Percentiles rank a stretch among this genome's conserved stretches.
These are phyloP conservation scores for Trichomycterus rosablanca DNA, from an alignment of 2,113 vertebrate genomes.

Conservation along the genomic window DNA sequence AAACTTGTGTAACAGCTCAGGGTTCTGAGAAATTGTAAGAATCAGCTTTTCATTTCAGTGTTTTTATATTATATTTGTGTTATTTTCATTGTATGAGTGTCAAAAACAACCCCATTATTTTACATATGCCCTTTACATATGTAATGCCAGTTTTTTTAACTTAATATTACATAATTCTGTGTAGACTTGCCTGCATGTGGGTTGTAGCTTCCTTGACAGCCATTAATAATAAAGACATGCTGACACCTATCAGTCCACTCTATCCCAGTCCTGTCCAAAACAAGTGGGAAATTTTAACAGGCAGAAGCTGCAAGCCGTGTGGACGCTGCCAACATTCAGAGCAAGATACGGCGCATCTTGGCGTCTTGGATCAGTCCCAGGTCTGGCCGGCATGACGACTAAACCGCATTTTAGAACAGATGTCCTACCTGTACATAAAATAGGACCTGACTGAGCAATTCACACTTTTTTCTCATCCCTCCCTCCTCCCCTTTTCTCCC, in stretches of 20 bases:
- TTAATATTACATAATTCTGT: neutral
- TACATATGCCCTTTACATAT: no score
- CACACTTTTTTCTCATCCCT: slow-evolving; percentile 27
- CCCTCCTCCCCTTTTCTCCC: slow-evolving; percentile 37
- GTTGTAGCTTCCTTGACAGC: slow-evolving; percentile 1
- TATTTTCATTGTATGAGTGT: no score
- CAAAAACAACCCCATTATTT: no score
- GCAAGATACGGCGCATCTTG: slow-evolving; percentile 18
- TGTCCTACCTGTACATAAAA: slow-evolving; percentile 47
- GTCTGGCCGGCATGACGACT: slow-evolving; percentile 14
- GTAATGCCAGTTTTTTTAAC: no score
- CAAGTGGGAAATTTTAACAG: slow-evolving; percentile 10
- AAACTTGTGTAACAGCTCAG: no score
- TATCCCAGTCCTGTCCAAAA: neutral
- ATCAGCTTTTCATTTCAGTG: no score
- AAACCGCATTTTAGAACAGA: slow-evolving; percentile 34
- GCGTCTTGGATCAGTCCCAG: slow-evolving; percentile 28
- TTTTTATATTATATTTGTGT: no score
- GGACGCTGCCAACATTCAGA: slow-evolving; percentile 16
- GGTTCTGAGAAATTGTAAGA: no score
- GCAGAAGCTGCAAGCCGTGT: neutral
- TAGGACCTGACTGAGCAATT: slow-evolving; percentile 39
- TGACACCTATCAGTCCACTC: slow-evolving; percentile 12
- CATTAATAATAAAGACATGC: slow-evolving; percentile 5
- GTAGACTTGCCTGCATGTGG: neutral